A percentile compares a stretch with the other conserved stretches of the same genome.
Conservation (phyloP, 2,113 vertebrate species). For the Engystomops pustulosus region DNA sequence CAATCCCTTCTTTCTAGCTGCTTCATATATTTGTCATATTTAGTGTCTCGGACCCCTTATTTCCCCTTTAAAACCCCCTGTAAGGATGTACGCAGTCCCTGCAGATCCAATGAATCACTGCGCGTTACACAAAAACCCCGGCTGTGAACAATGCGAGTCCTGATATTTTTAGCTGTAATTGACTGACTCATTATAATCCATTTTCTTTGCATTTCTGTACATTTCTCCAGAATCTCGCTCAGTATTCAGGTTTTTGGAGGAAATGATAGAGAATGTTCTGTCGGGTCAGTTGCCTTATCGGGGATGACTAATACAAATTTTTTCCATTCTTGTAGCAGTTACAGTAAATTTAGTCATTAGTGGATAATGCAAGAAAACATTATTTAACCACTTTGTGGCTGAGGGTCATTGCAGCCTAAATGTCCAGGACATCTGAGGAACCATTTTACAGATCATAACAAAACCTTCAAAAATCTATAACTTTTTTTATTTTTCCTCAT, state of each 20-base stretch:
- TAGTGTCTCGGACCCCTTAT: no score
- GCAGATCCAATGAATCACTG: not conserved
- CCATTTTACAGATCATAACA: no score
- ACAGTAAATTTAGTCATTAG: no score
- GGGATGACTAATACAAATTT: not conserved
- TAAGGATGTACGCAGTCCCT: not conserved
- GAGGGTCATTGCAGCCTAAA: no score
- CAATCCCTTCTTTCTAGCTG: no score
- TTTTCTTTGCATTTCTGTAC: not conserved
- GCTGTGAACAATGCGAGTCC: not conserved
- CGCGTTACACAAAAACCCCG: not conserved
- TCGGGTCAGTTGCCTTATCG: not conserved
- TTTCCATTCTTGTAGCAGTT: no score
- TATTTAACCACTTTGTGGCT: no score
- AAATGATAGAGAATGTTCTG: not conserved
- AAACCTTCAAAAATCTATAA: no score
- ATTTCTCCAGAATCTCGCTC: not conserved
- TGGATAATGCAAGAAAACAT: no score
- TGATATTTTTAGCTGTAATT: conserved; percentile 16
- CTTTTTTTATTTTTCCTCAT: no score
- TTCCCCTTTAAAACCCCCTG: not conserved
- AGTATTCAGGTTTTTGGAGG: not conserved
- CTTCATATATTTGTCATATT: no score
- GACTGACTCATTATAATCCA: conserved; percentile 17
- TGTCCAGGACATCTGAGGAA: no score